A percentile compares a stretch with the other conserved stretches of the same genome.
Conservation (phyloP, 2,888 invertebrate species). For the Acleris holmiana region DNA sequence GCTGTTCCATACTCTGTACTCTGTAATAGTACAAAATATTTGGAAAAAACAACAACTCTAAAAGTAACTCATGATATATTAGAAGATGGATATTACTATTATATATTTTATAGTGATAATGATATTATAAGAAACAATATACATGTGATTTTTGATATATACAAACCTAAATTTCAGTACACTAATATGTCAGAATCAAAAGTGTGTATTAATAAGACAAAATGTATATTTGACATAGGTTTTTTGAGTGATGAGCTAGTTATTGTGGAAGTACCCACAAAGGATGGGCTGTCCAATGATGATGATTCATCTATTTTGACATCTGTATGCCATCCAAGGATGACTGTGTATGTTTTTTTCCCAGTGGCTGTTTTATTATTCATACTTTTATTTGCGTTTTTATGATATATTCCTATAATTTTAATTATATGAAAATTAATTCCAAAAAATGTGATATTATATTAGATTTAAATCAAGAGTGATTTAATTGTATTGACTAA, state of each 20-base stretch:
- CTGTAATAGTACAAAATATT: conserved; percentile 88
- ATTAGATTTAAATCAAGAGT: conserved; percentile 53
- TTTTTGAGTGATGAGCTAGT: conserved; percentile 91
- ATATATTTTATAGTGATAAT: conserved; percentile 95
- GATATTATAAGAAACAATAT: conserved; percentile 91
- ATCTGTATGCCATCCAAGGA: conserved; percentile 92
- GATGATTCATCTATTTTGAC: conserved; percentile 89
- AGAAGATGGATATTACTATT: conserved; percentile 93
- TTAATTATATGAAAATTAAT: conserved; percentile 68
- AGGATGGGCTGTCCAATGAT: conserved; percentile 91
- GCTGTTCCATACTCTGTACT: conserved; percentile 88
- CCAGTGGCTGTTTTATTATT: conserved; percentile 90
- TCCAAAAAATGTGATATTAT: conserved; percentile 80
- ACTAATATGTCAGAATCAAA: conserved; percentile 87
- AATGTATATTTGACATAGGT: conserved; percentile 89
- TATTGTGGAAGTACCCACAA: conserved; percentile 92
- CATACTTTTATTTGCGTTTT: conserved; percentile 91
- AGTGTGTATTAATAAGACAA: conserved; percentile 90
- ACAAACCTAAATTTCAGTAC: conserved; percentile 92
- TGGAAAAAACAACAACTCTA: conserved; percentile 87
- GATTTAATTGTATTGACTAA: conserved; percentile 7
- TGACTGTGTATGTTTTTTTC: conserved; percentile 91
- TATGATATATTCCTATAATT: conserved; percentile 82
- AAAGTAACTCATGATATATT: conserved; percentile 89
- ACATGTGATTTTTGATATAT: conserved; percentile 93